These are phyloP conservation scores for Julus scanicus DNA, from an alignment of 2,888 invertebrate genomes.

Conservation along the genomic window DNA sequence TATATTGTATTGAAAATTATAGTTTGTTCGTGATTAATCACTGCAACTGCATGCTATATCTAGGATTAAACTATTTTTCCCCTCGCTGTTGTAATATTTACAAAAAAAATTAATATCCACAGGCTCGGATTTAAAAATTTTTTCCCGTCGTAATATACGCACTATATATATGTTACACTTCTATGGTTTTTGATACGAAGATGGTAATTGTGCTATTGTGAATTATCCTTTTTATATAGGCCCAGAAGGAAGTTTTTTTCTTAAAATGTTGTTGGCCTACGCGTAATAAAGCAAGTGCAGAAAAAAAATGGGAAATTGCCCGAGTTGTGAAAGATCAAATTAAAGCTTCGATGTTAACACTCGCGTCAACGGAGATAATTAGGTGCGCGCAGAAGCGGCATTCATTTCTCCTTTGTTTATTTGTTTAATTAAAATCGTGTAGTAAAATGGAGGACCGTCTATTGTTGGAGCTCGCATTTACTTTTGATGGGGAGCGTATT, in stretches of 20 bases:
- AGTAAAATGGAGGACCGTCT: neutral
- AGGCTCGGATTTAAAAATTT: neutral
- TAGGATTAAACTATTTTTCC: neutral
- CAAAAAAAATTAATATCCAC: neutral
- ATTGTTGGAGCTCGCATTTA: neutral
- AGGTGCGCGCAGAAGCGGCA: slow-evolving; percentile 8
- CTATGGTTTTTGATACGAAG: neutral
- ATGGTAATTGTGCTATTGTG: neutral
- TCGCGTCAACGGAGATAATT: slow-evolving; percentile 25
- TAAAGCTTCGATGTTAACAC: slow-evolving; percentile 15
- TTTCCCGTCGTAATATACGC: neutral
- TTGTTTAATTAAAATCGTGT: slow-evolving; percentile 19
- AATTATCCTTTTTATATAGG: neutral
- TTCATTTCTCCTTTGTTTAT: neutral
- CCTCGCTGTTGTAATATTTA: neutral
- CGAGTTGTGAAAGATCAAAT: slow-evolving; percentile 15
- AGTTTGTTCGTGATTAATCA: slow-evolving; percentile 16
- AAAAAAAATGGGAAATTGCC: slow-evolving; percentile 1
- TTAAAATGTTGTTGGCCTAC: neutral
- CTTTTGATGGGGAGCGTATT: slow-evolving; percentile 3
- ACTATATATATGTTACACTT: neutral
- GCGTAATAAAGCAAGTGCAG: neutral
- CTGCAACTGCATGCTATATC: neutral
- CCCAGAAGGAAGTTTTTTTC: neutral
- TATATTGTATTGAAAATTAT: neutral